Evolutionary conservation across 2,113 vertebrate genomes (phyloP), one percentile per base, ranked within the genome.

Genomic region (Trichomycterus rosablanca): DNA sequence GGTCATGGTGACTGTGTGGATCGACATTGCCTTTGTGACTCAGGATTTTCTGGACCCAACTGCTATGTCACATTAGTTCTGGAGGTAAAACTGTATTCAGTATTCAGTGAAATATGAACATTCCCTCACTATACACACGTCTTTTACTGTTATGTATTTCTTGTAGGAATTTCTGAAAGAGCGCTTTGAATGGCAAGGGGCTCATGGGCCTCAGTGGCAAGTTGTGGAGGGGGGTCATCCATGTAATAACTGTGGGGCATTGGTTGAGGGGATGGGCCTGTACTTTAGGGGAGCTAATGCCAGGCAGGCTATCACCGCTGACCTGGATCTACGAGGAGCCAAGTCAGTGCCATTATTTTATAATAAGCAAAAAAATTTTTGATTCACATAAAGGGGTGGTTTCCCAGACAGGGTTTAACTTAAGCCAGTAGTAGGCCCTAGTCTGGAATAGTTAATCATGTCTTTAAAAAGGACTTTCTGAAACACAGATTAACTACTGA

Each of bases 1-100:
- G 96, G 95, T 18, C 96, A 97, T 37, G 96, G 96, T 32, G 96
- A 98, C 74, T 99, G 96, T 74, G 79, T 98, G 77, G 91, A 93
- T 71, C 89, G 92, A 59, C 90, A 89, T 60, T 98, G 95, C 70
- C 89, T 96, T 67, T 99, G 95, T 73, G 96, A 98, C 70, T 92
- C 92, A 0, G 95, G 94, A 1, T 97, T 91, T 76, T 91, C 93
- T 0, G 94, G 95, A 45, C 85, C 89, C 59, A 92, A 92, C 78
- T 99, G 96, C 76, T 95, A 94, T 14, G 78, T 95, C 74, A 94
- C 90, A 50, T 76, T 89, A 20, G 81, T 86, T 14, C 80, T 97
- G 10, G 97, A 95, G 91, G 96, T 97, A 57, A 54, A n/a, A 18
- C 8, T 16, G 28, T 6, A 30, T n/a, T n/a, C n/a, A 30, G 7